Evolutionary conservation across 1,140 invertebrate species (phyloP).

Genomic region (Orius insidiosus): DNA sequence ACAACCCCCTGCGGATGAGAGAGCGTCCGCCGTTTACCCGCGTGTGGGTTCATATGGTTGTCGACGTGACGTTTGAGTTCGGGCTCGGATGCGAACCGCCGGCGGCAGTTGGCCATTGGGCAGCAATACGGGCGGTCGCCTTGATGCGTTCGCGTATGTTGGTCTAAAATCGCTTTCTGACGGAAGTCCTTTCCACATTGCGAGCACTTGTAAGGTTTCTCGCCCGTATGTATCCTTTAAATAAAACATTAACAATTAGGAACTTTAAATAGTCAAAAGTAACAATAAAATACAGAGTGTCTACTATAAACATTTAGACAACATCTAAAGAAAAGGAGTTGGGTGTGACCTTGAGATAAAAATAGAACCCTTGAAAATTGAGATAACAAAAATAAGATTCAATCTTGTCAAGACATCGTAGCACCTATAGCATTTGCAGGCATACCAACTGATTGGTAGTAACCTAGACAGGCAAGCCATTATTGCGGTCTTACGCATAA

Average conservation of each 20-base stretch:
- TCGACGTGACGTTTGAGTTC: constrained; percentile 79
- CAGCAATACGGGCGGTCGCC: constrained; percentile 82
- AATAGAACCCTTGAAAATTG: too few species aligned
- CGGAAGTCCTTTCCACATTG: constrained; percentile 78
- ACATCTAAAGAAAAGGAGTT: too few species aligned
- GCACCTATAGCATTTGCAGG: too few species aligned
- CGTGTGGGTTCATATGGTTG: constrained; percentile 74
- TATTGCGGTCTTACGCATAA: too few species aligned
- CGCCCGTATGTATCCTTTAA: constrained; percentile 43
- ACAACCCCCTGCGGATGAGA: constrained; percentile 38
- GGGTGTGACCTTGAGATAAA: too few species aligned
- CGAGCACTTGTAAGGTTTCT: constrained; percentile 73
- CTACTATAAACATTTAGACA: too few species aligned
- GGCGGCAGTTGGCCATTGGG: constrained; percentile 72
- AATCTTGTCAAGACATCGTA: too few species aligned
- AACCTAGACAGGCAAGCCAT: too few species aligned
- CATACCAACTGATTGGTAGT: too few species aligned
- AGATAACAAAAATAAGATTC: too few species aligned
- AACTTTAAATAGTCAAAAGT: neutral
- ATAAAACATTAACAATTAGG: neutral
- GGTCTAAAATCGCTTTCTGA: constrained; percentile 74
- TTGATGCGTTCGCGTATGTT: constrained; percentile 77
- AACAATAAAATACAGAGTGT: neutral
- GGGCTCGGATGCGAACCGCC: constrained; percentile 65
- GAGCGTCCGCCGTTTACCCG: constrained; percentile 27